phyloP scores from a whole-genome alignment of 1,140 invertebrate genomes.

The Agrilus planipennis region DNA sequence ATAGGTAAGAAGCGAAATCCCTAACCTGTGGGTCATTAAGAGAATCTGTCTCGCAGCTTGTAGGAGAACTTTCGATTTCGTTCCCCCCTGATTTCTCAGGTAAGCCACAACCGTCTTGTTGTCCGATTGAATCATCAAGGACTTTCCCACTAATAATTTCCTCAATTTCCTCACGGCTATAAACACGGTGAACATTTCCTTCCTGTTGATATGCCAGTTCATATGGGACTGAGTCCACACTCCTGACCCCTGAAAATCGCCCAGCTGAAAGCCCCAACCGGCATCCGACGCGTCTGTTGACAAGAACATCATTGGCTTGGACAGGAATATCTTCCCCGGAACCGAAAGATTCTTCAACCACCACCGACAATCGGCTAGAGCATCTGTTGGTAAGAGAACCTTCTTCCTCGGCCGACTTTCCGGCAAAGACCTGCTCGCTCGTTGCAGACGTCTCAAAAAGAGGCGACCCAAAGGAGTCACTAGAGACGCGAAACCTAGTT shows the following conservation, averaged over 20 bases:
- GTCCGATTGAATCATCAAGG: slow-evolving; percentile 27
- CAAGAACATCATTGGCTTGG: slow-evolving; percentile 17
- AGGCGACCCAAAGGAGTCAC: too few relatives aligned
- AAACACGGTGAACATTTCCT: too few relatives aligned
- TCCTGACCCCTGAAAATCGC: slow-evolving; percentile 13
- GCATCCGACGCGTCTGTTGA: slow-evolving; percentile 25
- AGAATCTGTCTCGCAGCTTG: too few relatives aligned
- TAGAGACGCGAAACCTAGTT: too few relatives aligned
- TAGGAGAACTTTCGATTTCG: too few relatives aligned
- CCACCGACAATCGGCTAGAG: slow-evolving; percentile 14
- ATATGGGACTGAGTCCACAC: slow-evolving; percentile 16
- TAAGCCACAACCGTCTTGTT: too few relatives aligned
- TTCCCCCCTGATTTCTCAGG: too few relatives aligned
- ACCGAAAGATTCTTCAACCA: slow-evolving; percentile 12
- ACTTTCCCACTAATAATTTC: slow-evolving; percentile 8
- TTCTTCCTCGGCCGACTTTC: not conserved
- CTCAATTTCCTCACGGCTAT: too few relatives aligned
- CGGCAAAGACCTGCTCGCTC: slow-evolving; percentile 8
- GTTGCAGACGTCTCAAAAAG: slow-evolving; percentile 16
- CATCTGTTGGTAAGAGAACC: slow-evolving; percentile 4
- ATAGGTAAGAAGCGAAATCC: too few relatives aligned
- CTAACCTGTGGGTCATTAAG: too few relatives aligned
- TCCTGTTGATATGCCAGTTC: slow-evolving; percentile 23
- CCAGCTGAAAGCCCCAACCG: slow-evolving; percentile 23
- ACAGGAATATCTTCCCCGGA: slow-evolving; percentile 14